These are phyloP conservation scores for Alexandromys fortis DNA, from an alignment of 2,113 vertebrate genomes.

Conservation along the genomic window DNA sequence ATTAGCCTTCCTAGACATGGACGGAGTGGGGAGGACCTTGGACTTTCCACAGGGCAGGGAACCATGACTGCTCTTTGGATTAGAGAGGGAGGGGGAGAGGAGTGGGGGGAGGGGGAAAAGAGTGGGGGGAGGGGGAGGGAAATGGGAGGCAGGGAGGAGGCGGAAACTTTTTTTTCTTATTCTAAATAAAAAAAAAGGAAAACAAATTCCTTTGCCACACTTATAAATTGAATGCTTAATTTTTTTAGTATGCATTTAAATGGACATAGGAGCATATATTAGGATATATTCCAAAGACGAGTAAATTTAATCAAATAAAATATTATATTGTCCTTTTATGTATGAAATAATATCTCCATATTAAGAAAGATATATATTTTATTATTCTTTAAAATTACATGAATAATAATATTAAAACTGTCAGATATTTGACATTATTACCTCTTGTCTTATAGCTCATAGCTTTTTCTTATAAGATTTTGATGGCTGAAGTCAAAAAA, in stretches of 20 bases:
- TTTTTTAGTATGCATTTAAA: background rate
- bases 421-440: background rate
- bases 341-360: background rate
- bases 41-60: too few relatives aligned
- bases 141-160: too few relatives aligned
- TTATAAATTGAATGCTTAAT: constrained; percentile 3
- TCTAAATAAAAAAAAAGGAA: too few relatives aligned
- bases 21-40: too few relatives aligned
- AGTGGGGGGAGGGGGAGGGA: too few relatives aligned
- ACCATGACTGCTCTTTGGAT: too few relatives aligned
- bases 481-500: too few relatives aligned
- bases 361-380: background rate
- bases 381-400: constrained; percentile 1
- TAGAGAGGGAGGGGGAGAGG: too few relatives aligned
- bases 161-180: too few relatives aligned
- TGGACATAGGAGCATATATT: background rate
- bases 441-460: background rate
- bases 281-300: background rate
- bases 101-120: too few relatives aligned
- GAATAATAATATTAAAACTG: background rate
- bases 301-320: background rate
- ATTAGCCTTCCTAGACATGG: too few relatives aligned
- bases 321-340: background rate
- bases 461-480: background rate
- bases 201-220: background rate